Evolutionary conservation across 2,888 invertebrate genomes (phyloP).

Genomic region (Danaus chrysippus): DNA sequence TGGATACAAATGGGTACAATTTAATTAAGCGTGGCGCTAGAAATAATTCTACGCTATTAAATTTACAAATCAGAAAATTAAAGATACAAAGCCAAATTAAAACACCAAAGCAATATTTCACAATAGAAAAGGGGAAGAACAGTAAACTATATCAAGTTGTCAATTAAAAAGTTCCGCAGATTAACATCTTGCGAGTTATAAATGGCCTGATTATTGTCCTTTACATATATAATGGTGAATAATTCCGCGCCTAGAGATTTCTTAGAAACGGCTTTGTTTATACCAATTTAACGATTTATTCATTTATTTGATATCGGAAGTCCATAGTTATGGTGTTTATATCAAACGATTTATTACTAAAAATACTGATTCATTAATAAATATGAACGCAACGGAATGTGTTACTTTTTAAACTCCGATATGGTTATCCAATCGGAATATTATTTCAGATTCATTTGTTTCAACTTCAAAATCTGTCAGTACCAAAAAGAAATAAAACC

Average conservation of each 20-base stretch:
- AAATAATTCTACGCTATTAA: neutral
- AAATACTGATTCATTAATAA: neutral
- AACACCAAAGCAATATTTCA: slow-evolving; percentile 7
- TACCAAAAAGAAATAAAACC: no score
- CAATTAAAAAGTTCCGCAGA: slow-evolving; percentile 56
- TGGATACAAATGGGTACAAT: no score
- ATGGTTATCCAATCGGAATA: no score
- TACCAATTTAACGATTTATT: neutral
- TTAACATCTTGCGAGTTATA: slow-evolving; percentile 51
- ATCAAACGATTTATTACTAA: neutral
- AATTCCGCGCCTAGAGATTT: neutral
- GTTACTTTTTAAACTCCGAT: no score
- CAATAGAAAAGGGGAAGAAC: slow-evolving; percentile 10
- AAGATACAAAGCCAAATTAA: neutral
- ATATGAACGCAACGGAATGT: no score
- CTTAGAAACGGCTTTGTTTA: neutral
- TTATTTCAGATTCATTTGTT: no score
- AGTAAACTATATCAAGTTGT: slow-evolving; percentile 57
- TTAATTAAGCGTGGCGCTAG: neutral
- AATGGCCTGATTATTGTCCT: slow-evolving; percentile 42
- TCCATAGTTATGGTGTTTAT: neutral
- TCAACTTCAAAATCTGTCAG: no score
- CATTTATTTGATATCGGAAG: neutral
- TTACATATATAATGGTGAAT: slow-evolving; percentile 19
- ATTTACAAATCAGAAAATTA: neutral